A percentile compares a stretch with the other conserved stretches of the same genome.
phyloP scores from a whole-genome alignment of 1,140 invertebrate species.

The Fopius arisanus region DNA sequence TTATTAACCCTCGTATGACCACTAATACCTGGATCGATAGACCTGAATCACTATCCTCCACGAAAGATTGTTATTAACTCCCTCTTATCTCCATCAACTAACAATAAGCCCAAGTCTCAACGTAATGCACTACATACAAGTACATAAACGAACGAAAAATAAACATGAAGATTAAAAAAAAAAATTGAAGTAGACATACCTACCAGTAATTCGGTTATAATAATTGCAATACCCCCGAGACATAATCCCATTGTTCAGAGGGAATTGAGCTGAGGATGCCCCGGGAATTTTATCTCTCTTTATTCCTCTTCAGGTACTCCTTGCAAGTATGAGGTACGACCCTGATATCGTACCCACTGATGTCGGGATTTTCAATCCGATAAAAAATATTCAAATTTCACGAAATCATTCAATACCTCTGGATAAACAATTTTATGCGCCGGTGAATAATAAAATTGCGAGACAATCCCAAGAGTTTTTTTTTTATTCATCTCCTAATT shows the following conservation, averaged over 20 bases:
- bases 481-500: too few species aligned
- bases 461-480: too few species aligned
- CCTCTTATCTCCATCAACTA: slow-evolving; percentile 35
- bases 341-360: too few species aligned
- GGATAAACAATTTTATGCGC: too few species aligned
- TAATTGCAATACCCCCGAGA: slow-evolving; percentile 30
- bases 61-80: slow-evolving; percentile 34
- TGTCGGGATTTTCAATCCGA: too few species aligned
- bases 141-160: slow-evolving; percentile 17
- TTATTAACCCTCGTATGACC: slow-evolving; percentile 30
- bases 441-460: too few species aligned
- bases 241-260: slow-evolving; percentile 25
- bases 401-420: too few species aligned
- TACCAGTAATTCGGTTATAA: slow-evolving; percentile 36
- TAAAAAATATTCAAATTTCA: too few species aligned
- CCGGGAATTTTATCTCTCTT: slow-evolving; percentile 26
- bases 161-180: not conserved
- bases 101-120: slow-evolving; percentile 21
- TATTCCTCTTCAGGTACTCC: not conserved
- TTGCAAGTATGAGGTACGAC: not conserved
- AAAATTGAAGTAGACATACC: slow-evolving; percentile 9
- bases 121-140: slow-evolving; percentile 13
- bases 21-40: slow-evolving; percentile 32
- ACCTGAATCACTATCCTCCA: slow-evolving; percentile 30
- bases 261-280: not conserved